These are phyloP conservation scores for Lordiphosa andalusiaca DNA, from an alignment of 2,888 invertebrate species.

Conservation along the genomic window DNA sequence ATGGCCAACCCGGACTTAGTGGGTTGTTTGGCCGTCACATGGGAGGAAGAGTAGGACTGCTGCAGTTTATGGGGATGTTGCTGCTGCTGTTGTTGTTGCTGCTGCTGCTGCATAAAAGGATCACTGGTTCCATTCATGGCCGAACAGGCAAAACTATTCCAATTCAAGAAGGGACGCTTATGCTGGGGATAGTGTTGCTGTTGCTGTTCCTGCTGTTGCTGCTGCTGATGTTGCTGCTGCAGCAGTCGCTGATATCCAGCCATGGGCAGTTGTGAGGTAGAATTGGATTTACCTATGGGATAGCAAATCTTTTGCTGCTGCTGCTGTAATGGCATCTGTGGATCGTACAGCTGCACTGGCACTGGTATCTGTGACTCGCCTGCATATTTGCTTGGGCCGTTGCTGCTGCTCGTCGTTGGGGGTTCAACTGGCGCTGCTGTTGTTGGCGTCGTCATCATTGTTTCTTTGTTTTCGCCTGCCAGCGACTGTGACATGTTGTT, in stretches of 20 bases:
- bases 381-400: slow-evolving; percentile 40
- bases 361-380: slow-evolving; percentile 65
- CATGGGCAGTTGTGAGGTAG: slow-evolving; percentile 78
- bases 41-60: slow-evolving; percentile 66
- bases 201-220: slow-evolving; percentile 35
- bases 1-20: slow-evolving; percentile 54
- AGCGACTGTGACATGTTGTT: slow-evolving; percentile 44
- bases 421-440: slow-evolving; percentile 27
- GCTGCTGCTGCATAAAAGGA: slow-evolving; percentile 67
- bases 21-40: slow-evolving; percentile 60
- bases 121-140: slow-evolving; percentile 72
- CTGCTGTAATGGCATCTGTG: slow-evolving; percentile 57
- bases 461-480: slow-evolving; percentile 59
- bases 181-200: slow-evolving; percentile 71
- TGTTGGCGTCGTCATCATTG: slow-evolving; percentile 35
- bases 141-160: slow-evolving; percentile 78
- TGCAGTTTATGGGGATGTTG: slow-evolving; percentile 58
- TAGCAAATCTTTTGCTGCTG: slow-evolving; percentile 62
- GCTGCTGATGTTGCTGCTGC: slow-evolving; percentile 62
- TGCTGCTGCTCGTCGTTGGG: slow-evolving; percentile 23
- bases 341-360: slow-evolving; percentile 64
- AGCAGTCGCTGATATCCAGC: slow-evolving; percentile 70
- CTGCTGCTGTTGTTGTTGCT: slow-evolving; percentile 54
- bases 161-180: slow-evolving; percentile 77
- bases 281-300: slow-evolving; percentile 78